Percentiles rank a stretch among this genome's conserved stretches.
These are phyloP conservation scores for Amphiura filiformis DNA, from an alignment of 35 echinoderm and acorn worm genomes.

Conservation along the genomic window DNA sequence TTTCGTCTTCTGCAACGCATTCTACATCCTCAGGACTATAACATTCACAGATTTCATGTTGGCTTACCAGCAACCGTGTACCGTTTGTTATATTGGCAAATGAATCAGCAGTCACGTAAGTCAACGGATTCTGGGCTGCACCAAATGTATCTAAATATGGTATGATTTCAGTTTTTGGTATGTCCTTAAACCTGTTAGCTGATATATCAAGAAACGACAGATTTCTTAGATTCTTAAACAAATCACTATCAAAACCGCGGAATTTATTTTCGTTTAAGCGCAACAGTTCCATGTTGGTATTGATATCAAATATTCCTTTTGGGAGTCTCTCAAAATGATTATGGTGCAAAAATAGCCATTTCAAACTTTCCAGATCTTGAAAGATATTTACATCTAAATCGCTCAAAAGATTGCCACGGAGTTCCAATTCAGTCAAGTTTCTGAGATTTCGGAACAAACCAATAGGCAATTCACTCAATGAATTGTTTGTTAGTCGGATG, in stretches of 20 bases:
- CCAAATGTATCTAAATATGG: not conserved
- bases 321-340: not conserved
- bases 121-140: not conserved
- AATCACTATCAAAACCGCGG: not conserved
- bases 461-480: not conserved
- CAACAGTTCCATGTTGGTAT: not conserved
- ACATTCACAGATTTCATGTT: too few relatives aligned
- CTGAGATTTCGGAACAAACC: not conserved
- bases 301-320: not conserved
- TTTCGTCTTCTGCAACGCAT: not conserved
- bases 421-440: not conserved
- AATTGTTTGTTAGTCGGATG: not conserved
- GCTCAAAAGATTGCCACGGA: not conserved
- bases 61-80: not conserved
- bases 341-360: not conserved
- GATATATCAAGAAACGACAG: not conserved
- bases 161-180: not conserved
- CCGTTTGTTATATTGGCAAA: not conserved
- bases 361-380: not conserved
- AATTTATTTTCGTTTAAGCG: not conserved
- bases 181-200: not conserved
- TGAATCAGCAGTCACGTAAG: not conserved
- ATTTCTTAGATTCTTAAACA: not conserved
- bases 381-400: not conserved
- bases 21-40: too few relatives aligned